phyloP scores from a whole-genome alignment of 2,888 invertebrate genomes.

The Tupiocoris notatus region DNA sequence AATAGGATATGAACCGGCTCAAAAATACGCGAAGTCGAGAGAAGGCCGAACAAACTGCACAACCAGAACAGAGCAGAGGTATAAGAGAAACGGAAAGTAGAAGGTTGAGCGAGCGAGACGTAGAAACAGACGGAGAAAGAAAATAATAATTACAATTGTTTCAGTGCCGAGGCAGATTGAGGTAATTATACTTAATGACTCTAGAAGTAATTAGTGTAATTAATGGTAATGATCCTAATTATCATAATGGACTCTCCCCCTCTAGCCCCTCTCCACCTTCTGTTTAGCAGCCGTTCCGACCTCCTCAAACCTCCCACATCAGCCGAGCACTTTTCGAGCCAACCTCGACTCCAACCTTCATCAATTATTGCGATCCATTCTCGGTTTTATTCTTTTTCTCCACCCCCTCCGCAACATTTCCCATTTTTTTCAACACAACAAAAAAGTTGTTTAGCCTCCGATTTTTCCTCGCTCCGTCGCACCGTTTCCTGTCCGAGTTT shows the following conservation, averaged over 20 bases:
- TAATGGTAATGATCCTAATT: slow-evolving; percentile 50
- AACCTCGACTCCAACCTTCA: slow-evolving; percentile 33
- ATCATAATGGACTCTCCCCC: slow-evolving; percentile 47
- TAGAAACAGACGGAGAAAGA: slow-evolving; percentile 44
- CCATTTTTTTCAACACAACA: neutral
- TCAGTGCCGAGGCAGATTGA: slow-evolving; percentile 48
- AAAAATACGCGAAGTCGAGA: too few species aligned
- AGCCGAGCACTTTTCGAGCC: neutral
- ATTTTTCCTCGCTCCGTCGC: neutral
- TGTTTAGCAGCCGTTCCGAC: slow-evolving; percentile 3
- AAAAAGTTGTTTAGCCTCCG: neutral
- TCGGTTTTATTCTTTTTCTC: slow-evolving; percentile 8
- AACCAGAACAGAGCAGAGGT: slow-evolving; percentile 1
- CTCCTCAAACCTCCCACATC: slow-evolving; percentile 10
- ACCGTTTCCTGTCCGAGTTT: neutral
- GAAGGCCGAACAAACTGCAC: neutral
- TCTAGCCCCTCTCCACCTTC: slow-evolving; percentile 25
- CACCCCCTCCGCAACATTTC: too few species aligned
- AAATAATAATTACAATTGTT: slow-evolving; percentile 49
- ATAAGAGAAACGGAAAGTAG: slow-evolving; percentile 7
- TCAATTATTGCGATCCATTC: slow-evolving; percentile 34
- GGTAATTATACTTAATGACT: slow-evolving; percentile 50
- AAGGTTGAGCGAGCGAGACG: slow-evolving; percentile 11
- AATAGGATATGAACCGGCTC: too few species aligned
- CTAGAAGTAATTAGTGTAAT: slow-evolving; percentile 49